phyloP scores from a whole-genome alignment of 2,888 invertebrate species.

The Ectemnius continuus region DNA sequence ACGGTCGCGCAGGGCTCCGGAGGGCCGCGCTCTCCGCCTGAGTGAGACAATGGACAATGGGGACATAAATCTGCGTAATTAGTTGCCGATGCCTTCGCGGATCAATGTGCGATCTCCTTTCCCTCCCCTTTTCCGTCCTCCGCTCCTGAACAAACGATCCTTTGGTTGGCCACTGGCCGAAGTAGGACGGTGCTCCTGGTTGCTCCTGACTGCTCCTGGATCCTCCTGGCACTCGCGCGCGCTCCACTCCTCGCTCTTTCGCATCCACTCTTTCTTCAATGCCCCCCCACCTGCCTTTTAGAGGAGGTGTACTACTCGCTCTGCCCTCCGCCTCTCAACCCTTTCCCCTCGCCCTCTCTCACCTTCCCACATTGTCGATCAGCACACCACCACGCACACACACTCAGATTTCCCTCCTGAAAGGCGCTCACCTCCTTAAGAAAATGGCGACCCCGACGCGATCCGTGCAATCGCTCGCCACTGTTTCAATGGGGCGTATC shows the following conservation, averaged over 20 bases:
- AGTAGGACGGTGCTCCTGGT: slow-evolving; percentile 73
- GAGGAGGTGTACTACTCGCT: slow-evolving; percentile 54
- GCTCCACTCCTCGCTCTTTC: too few species aligned
- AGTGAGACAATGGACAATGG: slow-evolving; percentile 93
- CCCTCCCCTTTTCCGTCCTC: slow-evolving; percentile 58
- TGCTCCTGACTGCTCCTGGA: slow-evolving; percentile 29
- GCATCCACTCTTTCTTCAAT: not conserved
- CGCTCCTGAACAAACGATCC: slow-evolving; percentile 74
- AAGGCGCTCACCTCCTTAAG: too few species aligned
- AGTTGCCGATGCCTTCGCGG: slow-evolving; percentile 84
- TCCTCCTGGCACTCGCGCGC: not conserved
- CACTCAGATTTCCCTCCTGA: not conserved
- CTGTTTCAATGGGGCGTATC: too few species aligned
- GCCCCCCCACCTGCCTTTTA: slow-evolving; percentile 64
- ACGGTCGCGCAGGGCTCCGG: slow-evolving; percentile 61
- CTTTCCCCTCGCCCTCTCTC: slow-evolving; percentile 9
- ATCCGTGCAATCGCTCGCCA: too few species aligned
- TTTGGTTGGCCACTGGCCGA: slow-evolving; percentile 76
- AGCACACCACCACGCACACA: not conserved
- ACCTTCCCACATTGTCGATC: slow-evolving; percentile 5
- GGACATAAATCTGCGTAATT: slow-evolving; percentile 96
- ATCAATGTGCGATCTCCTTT: slow-evolving; percentile 78
- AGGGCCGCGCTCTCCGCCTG: slow-evolving; percentile 78
- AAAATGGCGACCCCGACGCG: too few species aligned
- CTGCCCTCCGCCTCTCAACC: slow-evolving; percentile 35